Evolutionary conservation across 2,113 vertebrate species (phyloP).

Genomic region (Micronycteris hirsuta): DNA sequence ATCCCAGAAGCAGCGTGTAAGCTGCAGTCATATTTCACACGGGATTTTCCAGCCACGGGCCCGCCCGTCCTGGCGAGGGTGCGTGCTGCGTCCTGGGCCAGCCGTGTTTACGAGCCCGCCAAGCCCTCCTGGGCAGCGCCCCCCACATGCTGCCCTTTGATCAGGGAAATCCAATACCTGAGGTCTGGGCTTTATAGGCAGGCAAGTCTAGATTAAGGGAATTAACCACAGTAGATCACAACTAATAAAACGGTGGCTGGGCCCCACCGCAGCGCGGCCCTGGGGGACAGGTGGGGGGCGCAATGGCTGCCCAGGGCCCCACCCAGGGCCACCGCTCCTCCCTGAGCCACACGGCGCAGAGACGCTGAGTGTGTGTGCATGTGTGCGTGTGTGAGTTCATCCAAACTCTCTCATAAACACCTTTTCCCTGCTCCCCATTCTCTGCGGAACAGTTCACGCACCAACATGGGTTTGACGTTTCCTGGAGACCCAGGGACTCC

Average conservation of each 20-base stretch:
- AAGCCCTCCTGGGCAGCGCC: slow-evolving; percentile 66
- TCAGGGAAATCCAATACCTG: slow-evolving; percentile 82
- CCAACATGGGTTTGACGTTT: neutral
- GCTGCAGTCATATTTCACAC: slow-evolving; percentile 79
- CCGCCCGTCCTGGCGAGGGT: slow-evolving; percentile 59
- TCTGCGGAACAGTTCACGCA: fast-evolving
- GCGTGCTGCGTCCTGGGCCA: slow-evolving; percentile 57
- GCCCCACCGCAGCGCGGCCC: slow-evolving; percentile 79
- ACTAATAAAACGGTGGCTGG: slow-evolving; percentile 79
- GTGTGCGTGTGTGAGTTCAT: neutral
- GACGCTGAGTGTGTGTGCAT: neutral
- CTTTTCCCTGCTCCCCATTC: neutral
- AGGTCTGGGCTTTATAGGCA: slow-evolving; percentile 83
- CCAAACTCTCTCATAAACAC: neutral
- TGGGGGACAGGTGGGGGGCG: slow-evolving; percentile 26
- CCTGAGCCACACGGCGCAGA: neutral
- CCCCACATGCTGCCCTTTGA: slow-evolving; percentile 81
- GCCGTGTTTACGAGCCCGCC: slow-evolving; percentile 76
- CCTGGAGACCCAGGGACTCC: neutral
- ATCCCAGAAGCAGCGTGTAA: slow-evolving; percentile 77
- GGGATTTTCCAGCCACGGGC: slow-evolving; percentile 72
- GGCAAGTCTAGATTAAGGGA: slow-evolving; percentile 84
- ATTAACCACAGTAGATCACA: slow-evolving; percentile 83
- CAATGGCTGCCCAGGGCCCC: slow-evolving; percentile 31
- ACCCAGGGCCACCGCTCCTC: neutral